Evolutionary conservation across 1,140 invertebrate genomes (phyloP).

Genomic region (Papilio helenus): DNA sequence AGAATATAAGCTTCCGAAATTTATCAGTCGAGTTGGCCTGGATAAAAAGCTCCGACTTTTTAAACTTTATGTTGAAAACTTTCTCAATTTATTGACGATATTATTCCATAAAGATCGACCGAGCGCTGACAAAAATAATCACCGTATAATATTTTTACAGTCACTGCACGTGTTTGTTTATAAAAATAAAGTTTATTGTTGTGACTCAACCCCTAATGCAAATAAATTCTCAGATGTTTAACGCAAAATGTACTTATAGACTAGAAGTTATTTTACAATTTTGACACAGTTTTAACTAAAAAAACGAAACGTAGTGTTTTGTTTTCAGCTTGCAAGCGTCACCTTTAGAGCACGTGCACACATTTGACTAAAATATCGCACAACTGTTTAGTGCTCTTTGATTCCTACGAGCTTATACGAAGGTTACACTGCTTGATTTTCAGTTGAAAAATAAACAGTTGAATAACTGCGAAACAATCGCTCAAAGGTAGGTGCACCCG

Average conservation of each 20-base stretch:
- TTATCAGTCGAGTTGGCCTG: constrained; percentile 16
- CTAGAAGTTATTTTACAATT: not conserved
- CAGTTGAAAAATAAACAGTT: no score
- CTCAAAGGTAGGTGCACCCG: no score
- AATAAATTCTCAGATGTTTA: not conserved
- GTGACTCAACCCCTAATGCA: not conserved
- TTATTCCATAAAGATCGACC: constrained; percentile 15
- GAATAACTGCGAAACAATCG: no score
- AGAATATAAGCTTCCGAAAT: not conserved
- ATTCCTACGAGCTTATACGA: no score
- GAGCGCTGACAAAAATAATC: constrained; percentile 27
- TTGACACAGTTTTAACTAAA: not conserved
- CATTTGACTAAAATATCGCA: no score
- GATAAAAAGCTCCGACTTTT: not conserved
- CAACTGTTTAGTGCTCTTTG: no score
- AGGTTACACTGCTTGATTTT: no score
- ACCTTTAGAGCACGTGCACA: no score
- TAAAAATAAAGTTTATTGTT: constrained; percentile 26
- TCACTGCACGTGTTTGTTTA: not conserved
- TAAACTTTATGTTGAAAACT: constrained; percentile 9
- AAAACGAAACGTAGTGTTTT: not conserved
- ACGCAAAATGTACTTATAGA: not conserved
- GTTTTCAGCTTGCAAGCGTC: not conserved
- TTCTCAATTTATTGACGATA: constrained; percentile 6
- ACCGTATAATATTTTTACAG: constrained; percentile 14